Percentiles rank a stretch among this genome's conserved stretches.
Conservation (phyloP, 2,113 vertebrate species). For the Recurvirostra avosetta region DNA sequence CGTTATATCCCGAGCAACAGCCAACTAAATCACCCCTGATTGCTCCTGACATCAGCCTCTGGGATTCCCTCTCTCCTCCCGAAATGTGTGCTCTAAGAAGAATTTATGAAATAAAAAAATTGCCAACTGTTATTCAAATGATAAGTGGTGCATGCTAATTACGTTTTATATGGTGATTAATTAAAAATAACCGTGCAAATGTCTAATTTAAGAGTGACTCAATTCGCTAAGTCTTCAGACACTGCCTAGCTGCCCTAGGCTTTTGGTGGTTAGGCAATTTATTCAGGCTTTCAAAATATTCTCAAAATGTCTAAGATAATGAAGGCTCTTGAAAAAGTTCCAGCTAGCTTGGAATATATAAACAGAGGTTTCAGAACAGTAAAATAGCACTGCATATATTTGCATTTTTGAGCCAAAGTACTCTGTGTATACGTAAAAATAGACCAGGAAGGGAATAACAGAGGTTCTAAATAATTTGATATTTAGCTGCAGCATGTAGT, state of each 20-base stretch:
- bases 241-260: slow-evolving; percentile 26
- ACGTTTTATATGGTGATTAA: slow-evolving; percentile 66
- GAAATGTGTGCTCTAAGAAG: not conserved
- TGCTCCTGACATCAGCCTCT: slow-evolving; percentile 39
- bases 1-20: not conserved
- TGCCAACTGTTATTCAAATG: slow-evolving; percentile 54
- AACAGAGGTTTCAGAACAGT: slow-evolving; percentile 60
- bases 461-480: slow-evolving; percentile 40
- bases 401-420: slow-evolving; percentile 60
- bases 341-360: slow-evolving; percentile 63
- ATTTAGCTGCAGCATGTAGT: not conserved
- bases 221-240: slow-evolving; percentile 47
- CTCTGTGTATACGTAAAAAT: slow-evolving; percentile 53
- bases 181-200: slow-evolving; percentile 65
- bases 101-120: slow-evolving; percentile 39
- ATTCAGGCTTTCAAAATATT: slow-evolving; percentile 70
- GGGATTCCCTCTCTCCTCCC: slow-evolving; percentile 12
- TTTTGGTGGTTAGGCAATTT: slow-evolving; percentile 60
- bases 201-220: slow-evolving; percentile 58
- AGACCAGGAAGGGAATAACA: slow-evolving; percentile 50
- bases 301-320: slow-evolving; percentile 65
- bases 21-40: slow-evolving; percentile 13
- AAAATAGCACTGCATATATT: slow-evolving; percentile 70
- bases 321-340: slow-evolving; percentile 72
- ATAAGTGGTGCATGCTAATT: slow-evolving; percentile 65